Base-by-base conservation (phyloP, 2,888 invertebrate species). In the Nycteola revayana region DNA sequence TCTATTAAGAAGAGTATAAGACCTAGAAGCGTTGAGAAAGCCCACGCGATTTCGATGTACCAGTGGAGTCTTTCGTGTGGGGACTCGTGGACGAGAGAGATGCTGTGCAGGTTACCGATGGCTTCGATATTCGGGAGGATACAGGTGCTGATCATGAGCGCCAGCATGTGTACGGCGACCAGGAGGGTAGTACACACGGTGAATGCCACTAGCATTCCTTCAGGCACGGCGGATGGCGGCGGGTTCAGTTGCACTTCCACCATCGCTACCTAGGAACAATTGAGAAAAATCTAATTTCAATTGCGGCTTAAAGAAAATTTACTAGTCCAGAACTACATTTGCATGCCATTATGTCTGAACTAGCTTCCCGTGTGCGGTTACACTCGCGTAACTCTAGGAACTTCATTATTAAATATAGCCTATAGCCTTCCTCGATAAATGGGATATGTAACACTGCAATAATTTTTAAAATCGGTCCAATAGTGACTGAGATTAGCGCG, bases 121-220 rank as follows among this genome's bases (percentile, higher is more conserved):
- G 98, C 97, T 82, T 99, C 99, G 44, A 99, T 96, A 75, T 99
- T 97, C n/a, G 99, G 99, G 50, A 99, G 90, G 54, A 99, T 98
- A 78, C 99, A 99, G 0, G 99, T 99, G 69, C 98, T 98, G 75
- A 99, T 99, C 99, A 99, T 99, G 11, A 99, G 90, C 0, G 99
- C 99, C 47, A 99, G 83, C 94, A 99, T 95, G 81, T 99, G 99
- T 1, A 99, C 98, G 0, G 98, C 97, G 1, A 99, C 98, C 17
- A 99, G 90, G 0, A 99, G 90, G 0, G 98, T 98, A 14, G 99
- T 99, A 70, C 97, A 97, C 0, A 98, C 93, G 11, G 97, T 97
- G 78, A 98, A 98, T 0, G 96, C 94, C 20, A 98, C 94, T 32
- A 99, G 86, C 90, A 98, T 94, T 29, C 91, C 92, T 6, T 91